Evolutionary conservation across 2,797 vertebrate species (phyloP).

Genomic region (Microctenopoma stevenorrisi): DNA sequence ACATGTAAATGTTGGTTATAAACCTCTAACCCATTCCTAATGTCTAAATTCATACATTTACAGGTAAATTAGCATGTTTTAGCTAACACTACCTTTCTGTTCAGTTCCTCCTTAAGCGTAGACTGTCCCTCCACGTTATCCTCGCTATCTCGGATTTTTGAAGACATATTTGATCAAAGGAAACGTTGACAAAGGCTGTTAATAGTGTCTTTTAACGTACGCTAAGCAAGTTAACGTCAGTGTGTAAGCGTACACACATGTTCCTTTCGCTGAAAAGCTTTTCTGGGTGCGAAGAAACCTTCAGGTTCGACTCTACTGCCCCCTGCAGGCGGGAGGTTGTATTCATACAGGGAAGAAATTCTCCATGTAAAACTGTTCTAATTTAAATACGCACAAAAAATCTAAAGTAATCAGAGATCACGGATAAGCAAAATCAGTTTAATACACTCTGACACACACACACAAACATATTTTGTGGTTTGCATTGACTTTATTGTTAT

Average conservation of each 20-base stretch:
- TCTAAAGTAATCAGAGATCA: neutral
- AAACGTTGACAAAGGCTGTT: neutral
- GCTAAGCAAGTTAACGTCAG: neutral
- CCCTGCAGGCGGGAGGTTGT: constrained; percentile 21
- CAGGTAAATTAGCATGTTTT: neutral
- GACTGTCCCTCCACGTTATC: constrained; percentile 46
- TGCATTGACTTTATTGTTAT: neutral
- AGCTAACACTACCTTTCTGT: constrained; percentile 73
- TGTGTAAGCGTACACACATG: constrained; percentile 21
- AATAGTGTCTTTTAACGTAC: neutral
- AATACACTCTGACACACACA: neutral
- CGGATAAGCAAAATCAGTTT: neutral
- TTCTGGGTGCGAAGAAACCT: constrained; percentile 33
- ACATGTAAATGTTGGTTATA: neutral
- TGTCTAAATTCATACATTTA: neutral
- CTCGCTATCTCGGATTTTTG: constrained; percentile 25
- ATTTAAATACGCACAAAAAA: neutral
- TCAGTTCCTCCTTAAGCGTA: constrained; percentile 76
- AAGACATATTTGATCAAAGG: constrained; percentile 68
- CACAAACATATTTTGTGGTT: neutral
- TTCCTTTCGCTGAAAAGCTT: neutral
- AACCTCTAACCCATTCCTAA: fast-evolving
- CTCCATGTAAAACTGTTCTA: neutral
- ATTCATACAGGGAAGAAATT: neutral
- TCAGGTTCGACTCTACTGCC: neutral